Evolutionary conservation across 2,797 vertebrate genomes (phyloP).

Genomic region (Lepus townsendii): DNA sequence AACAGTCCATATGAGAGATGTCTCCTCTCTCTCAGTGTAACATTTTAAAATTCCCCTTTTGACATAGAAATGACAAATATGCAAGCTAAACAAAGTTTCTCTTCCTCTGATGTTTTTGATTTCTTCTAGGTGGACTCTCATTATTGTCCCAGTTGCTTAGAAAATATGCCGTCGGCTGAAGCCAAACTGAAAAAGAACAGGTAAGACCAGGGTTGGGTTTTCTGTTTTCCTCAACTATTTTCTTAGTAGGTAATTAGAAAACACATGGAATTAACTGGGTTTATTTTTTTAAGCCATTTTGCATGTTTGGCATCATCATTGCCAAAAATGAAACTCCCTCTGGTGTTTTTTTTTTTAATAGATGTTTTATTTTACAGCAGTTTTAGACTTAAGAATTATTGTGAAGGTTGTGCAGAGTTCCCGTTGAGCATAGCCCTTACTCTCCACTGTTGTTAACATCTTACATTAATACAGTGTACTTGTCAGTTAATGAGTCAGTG

Average conservation of each 20-base stretch:
- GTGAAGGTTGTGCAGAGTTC: conserved; percentile 21
- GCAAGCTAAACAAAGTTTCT: neutral
- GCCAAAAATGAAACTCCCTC: conserved; percentile 23
- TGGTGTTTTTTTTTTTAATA: neutral
- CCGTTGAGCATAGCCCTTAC: neutral
- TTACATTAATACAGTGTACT: neutral
- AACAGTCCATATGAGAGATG: neutral
- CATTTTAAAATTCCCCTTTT: conserved; percentile 18
- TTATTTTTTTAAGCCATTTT: conserved; percentile 15
- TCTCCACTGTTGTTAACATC: neutral
- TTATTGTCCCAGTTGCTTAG: conserved; percentile 98
- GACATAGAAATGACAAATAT: neutral
- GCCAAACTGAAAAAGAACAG: conserved; percentile 99
- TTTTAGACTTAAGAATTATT: conserved; percentile 57
- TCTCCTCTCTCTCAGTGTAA: neutral
- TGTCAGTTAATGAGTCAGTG: neutral
- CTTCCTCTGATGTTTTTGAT: conserved; percentile 35
- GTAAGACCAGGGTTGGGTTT: conserved; percentile 85
- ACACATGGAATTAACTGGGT: neutral
- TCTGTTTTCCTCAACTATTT: conserved; percentile 37
- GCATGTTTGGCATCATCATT: conserved; percentile 32
- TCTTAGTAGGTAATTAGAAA: conserved; percentile 34
- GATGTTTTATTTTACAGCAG: conserved; percentile 25
- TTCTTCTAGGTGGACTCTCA: conserved; percentile 96
- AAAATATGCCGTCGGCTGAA: conserved; percentile 99